Conservation (phyloP, 2,888 invertebrate species). For the Theretra japonica region DNA sequence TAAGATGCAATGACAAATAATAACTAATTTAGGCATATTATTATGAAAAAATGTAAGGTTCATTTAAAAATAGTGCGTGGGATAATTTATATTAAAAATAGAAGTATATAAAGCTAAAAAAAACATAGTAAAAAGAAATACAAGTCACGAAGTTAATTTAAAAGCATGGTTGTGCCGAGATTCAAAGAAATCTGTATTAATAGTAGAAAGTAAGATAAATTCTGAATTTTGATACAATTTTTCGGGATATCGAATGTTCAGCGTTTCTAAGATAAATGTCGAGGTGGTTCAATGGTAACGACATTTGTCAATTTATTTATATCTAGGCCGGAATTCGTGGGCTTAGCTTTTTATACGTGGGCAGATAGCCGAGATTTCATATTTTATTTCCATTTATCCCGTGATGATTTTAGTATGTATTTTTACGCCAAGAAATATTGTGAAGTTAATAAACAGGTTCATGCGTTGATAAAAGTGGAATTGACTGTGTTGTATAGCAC, state of each 20-base stretch:
- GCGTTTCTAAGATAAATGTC: neutral
- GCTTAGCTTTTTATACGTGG: neutral
- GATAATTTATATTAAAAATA: neutral
- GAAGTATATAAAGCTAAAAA: too few species aligned
- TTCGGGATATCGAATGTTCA: neutral
- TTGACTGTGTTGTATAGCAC: too few species aligned
- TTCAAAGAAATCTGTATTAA: neutral
- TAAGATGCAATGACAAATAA: too few species aligned
- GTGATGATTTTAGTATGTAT: neutral
- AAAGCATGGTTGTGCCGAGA: neutral
- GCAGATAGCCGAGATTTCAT: neutral
- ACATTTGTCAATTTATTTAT: constrained; percentile 17
- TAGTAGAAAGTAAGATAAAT: neutral
- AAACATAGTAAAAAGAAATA: neutral
- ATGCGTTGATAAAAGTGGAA: too few species aligned
- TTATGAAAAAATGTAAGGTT: too few species aligned
- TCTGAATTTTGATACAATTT: neutral
- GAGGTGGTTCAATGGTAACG: neutral
- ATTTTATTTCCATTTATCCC: neutral
- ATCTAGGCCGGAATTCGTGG: neutral
- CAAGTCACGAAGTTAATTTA: too few species aligned
- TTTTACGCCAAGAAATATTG: neutral
- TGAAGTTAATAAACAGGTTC: too few species aligned
- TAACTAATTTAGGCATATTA: too few species aligned
- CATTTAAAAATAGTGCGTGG: neutral